Base-by-base conservation (phyloP, 2,113 vertebrate genomes). In the Bubo bubo region DNA sequence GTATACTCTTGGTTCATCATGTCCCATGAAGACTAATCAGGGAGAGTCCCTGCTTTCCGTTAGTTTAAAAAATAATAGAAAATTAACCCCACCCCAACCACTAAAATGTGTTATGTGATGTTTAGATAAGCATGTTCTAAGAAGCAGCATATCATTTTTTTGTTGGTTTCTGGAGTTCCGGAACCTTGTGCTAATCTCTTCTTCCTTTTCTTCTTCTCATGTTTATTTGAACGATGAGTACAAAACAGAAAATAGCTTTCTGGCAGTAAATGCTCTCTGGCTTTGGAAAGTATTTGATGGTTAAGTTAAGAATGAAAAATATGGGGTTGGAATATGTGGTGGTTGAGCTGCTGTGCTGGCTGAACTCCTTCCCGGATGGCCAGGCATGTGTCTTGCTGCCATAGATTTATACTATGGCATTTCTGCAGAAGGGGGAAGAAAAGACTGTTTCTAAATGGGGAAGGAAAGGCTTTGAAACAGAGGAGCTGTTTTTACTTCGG, bases 251-350 rank as follows among this genome's bases (percentile, higher is more conserved):
- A 96, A 91, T 73, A 87, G 55, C 58, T 86, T 88, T 72, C 56
- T 94, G 93, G 77, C 64, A 93, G 23, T 77, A 91, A 86, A 84
- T 43, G 24, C 43, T 88, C 32, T 87, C 91, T 88, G 77, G 80
- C 50, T 43, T 77, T 73, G 81, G 79, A 80, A 97, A 90, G 12
- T 86, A 95, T 87, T 82, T 77, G 89, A 93, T 93, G 90, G 85
- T 96, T 90, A 95, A 85, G 59, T 93, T 82, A 94, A 88, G 92
- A 95, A 96, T 94, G 92, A 86, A 95, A 96, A 96, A 90, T 84
- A 79, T 0, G 43, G 85, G 56, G 27, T 58, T 92, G 88, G 67
- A 86, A 52, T 88, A 84, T 53, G 56, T 71, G 56, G 79, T 83
- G 81, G 63, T 77, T 85, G 71, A 93, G 82, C 79, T 86, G 91